Percentiles rank a stretch among this genome's conserved stretches.
These are phyloP conservation scores for Laothoe populi DNA, from an alignment of 2,888 invertebrate genomes.

Conservation along the genomic window DNA sequence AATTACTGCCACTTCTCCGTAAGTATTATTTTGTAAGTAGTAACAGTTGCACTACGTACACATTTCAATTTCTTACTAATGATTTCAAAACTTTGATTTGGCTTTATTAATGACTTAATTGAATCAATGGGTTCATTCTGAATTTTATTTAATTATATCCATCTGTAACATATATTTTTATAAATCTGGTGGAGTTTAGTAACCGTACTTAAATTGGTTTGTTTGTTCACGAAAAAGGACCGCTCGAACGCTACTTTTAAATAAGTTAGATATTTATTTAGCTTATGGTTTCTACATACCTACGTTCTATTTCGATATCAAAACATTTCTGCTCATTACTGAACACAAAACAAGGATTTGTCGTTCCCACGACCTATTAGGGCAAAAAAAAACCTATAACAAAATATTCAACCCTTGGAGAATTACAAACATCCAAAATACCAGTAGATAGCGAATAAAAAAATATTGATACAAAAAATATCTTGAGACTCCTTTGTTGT, in stretches of 20 bases:
- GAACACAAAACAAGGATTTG: constrained; percentile 47
- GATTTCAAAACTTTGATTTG: no score
- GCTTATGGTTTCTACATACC: constrained; percentile 30
- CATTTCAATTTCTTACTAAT: no score
- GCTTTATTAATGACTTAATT: no score
- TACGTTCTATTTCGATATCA: constrained; percentile 37
- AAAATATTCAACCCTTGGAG: constrained; percentile 54
- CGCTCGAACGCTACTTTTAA: neutral
- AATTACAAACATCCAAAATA: constrained; percentile 60
- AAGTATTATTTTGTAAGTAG: neutral
- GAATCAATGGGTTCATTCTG: no score
- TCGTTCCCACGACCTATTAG: constrained; percentile 65
- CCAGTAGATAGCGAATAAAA: constrained; percentile 45
- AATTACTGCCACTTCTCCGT: neutral
- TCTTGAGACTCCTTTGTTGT: constrained; percentile 54
- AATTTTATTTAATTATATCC: no score
- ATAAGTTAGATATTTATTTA: constrained; percentile 35
- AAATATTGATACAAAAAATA: constrained; percentile 51
- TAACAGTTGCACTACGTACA: neutral
- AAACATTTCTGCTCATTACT: constrained; percentile 50
- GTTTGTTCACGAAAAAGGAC: neutral
- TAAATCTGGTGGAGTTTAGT: no score
- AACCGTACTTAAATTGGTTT: no score
- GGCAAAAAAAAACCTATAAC: constrained; percentile 46
- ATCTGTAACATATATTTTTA: no score